These are phyloP conservation scores for Hanleya hanleyi DNA, from an alignment of 2,888 invertebrate species.

Conservation along the genomic window DNA sequence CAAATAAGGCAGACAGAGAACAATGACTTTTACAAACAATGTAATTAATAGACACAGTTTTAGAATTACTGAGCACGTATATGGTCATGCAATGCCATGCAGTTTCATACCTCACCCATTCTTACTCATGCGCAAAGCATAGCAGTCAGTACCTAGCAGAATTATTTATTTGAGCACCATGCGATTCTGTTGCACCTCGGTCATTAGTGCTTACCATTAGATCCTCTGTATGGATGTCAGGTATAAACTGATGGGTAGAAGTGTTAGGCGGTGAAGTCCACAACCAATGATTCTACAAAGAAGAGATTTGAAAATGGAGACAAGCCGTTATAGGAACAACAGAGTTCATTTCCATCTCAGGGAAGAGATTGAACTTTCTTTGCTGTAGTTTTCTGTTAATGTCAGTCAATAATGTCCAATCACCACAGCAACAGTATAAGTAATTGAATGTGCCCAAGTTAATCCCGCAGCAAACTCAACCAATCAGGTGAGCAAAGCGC, in stretches of 20 bases:
- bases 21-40: no score
- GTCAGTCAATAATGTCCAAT: conserved; percentile 1
- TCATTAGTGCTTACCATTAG: conserved; percentile 61
- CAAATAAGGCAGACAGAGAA: no score
- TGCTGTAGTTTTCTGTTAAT: no score
- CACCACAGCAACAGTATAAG: background rate
- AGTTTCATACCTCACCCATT: background rate
- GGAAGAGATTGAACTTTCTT: no score
- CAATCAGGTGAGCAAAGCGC: background rate
- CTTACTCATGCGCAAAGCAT: background rate
- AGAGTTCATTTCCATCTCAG: no score
- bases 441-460: background rate
- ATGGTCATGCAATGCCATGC: no score
- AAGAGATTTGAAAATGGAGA: conserved; percentile 38
- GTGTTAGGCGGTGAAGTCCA: conserved; percentile 63
- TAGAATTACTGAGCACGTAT: no score
- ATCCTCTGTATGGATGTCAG: conserved; percentile 67
- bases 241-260: conserved; percentile 64
- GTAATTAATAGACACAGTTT: no score
- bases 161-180: background rate
- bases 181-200: no score
- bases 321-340: background rate
- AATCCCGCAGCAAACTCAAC: background rate
- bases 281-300: conserved; percentile 67
- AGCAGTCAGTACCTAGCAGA: background rate